Evolutionary conservation across 1,140 invertebrate species (phyloP).

Genomic region (Macrosteles quadrilineatus): DNA sequence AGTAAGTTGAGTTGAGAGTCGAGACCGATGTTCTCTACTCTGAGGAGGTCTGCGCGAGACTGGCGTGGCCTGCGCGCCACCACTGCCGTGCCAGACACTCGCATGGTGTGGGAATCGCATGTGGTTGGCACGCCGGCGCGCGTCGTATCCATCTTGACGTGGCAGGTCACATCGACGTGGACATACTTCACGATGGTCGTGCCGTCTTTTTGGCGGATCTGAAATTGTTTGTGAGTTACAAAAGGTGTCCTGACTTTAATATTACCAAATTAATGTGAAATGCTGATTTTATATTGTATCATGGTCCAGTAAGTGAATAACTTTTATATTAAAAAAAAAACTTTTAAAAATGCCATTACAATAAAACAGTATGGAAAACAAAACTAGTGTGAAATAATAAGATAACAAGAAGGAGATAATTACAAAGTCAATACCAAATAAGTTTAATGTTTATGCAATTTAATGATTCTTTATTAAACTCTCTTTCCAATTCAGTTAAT

Average conservation of each 20-base stretch:
- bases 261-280: too few relatives aligned
- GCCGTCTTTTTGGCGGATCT: conserved; percentile 49
- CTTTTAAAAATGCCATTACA: too few relatives aligned
- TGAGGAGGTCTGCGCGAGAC: conserved; percentile 55
- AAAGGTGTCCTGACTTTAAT: neutral
- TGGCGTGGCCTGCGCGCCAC: conserved; percentile 59
- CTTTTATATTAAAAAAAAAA: too few relatives aligned
- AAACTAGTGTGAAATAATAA: too few relatives aligned
- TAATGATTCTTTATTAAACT: too few relatives aligned
- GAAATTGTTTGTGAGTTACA: conserved; percentile 44
- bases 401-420: too few relatives aligned
- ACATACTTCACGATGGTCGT: conserved; percentile 62
- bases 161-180: conserved; percentile 65
- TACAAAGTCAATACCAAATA: too few relatives aligned
- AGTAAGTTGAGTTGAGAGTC: conserved; percentile 65
- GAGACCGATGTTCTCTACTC: conserved; percentile 64
- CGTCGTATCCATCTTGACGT: conserved; percentile 59
- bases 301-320: too few relatives aligned
- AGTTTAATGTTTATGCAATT: too few relatives aligned
- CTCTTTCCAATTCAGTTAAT: too few relatives aligned
- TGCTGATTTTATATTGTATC: too few relatives aligned
- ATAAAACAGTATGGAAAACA: too few relatives aligned
- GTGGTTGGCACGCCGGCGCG: conserved; percentile 51
- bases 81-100: conserved; percentile 64
- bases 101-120: conserved; percentile 61